phyloP scores from a whole-genome alignment of 1,140 invertebrate species.

The Drosophila ambigua region DNA sequence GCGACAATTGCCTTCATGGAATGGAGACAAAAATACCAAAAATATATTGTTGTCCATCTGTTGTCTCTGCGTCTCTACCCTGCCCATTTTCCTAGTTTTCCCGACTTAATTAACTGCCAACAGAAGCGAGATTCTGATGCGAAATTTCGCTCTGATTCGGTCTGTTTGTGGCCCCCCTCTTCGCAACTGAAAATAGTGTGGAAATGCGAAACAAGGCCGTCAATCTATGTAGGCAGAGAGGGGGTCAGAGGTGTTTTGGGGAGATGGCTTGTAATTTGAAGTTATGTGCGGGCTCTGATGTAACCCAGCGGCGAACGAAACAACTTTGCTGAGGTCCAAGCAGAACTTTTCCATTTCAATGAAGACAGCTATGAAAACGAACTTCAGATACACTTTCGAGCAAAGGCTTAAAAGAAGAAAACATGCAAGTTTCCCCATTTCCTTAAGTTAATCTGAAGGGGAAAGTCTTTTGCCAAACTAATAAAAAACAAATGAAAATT shows the following conservation, averaged over 20 bases:
- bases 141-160: slow-evolving; percentile 14
- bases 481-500: background rate
- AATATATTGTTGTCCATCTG: too few species aligned
- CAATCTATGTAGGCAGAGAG: background rate
- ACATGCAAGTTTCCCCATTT: slow-evolving; percentile 7
- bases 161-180: too few species aligned
- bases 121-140: slow-evolving; percentile 28
- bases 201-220: too few species aligned
- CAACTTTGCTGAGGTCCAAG: slow-evolving; percentile 30
- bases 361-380: slow-evolving; percentile 28
- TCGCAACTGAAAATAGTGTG: too few species aligned
- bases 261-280: slow-evolving; percentile 60
- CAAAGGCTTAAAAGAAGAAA: slow-evolving; percentile 15
- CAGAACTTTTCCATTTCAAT: slow-evolving; percentile 44
- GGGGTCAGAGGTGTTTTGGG: background rate
- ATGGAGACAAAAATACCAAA: too few species aligned
- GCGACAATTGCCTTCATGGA: too few species aligned
- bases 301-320: slow-evolving; percentile 46
- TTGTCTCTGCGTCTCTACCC: too few species aligned
- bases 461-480: background rate
- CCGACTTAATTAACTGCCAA: slow-evolving; percentile 39
- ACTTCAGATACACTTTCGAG: slow-evolving; percentile 17
- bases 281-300: slow-evolving; percentile 71
- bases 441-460: too few species aligned
- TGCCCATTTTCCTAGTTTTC: too few species aligned